Conservation (phyloP, 2,113 vertebrate species). For the Cheirogaleus medius region DNA sequence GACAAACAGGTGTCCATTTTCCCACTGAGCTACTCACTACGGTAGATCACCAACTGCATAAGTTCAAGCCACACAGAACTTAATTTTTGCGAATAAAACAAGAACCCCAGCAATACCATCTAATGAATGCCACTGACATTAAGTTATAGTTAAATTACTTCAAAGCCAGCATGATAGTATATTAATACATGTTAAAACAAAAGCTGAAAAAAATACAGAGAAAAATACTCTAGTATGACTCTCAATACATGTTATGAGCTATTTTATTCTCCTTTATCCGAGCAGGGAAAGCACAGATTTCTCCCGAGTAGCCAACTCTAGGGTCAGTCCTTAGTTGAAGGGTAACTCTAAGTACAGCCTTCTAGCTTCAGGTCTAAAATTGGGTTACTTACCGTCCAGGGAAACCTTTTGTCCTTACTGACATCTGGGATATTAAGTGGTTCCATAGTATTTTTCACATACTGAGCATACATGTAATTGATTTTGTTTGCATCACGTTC, state of each 20-base stretch:
- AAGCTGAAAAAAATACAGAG: neutral
- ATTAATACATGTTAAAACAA: neutral
- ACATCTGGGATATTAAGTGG: slow-evolving; percentile 94
- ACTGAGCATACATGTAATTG: slow-evolving; percentile 98
- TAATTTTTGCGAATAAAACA: neutral
- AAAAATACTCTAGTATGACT: neutral
- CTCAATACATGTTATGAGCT: neutral
- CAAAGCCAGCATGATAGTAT: neutral
- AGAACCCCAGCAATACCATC: neutral
- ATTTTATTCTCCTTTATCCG: neutral
- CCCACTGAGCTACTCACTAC: neutral
- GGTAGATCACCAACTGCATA: too few species aligned
- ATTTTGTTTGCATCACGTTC: slow-evolving; percentile 91
- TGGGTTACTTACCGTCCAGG: slow-evolving; percentile 92
- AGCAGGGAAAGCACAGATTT: neutral
- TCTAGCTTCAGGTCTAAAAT: neutral
- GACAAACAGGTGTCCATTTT: neutral
- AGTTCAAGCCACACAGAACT: neutral
- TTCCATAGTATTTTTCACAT: slow-evolving; percentile 95
- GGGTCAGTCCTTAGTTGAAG: neutral
- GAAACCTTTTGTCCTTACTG: slow-evolving; percentile 92
- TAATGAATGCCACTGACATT: neutral
- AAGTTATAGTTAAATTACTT: neutral
- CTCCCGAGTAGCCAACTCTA: neutral
- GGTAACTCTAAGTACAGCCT: neutral